phyloP scores from a whole-genome alignment of 2,888 invertebrate genomes.

The Himalopsyche japonica region DNA sequence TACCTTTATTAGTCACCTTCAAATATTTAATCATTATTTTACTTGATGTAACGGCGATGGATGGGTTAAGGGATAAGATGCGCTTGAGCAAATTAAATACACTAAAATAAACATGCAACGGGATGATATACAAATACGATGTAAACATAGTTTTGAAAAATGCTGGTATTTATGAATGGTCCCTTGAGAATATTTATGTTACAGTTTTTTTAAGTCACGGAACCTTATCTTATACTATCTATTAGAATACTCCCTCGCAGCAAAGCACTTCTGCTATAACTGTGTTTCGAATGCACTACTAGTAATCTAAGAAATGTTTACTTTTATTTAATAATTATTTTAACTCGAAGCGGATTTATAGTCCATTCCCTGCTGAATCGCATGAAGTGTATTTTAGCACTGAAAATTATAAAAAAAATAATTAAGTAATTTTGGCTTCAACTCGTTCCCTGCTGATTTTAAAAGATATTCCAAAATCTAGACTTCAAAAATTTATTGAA shows the following conservation, averaged over 20 bases:
- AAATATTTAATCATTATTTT: too few relatives aligned
- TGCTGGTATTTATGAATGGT: constrained; percentile 10
- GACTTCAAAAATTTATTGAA: too few relatives aligned
- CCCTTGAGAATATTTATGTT: constrained; percentile 22
- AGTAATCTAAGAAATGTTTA: too few relatives aligned
- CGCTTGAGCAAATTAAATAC: background rate
- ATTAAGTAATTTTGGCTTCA: too few relatives aligned
- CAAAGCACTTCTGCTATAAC: background rate
- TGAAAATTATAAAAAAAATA: too few relatives aligned
- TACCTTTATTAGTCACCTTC: too few relatives aligned
- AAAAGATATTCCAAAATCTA: too few relatives aligned
- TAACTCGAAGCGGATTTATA: too few relatives aligned
- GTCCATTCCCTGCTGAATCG: too few relatives aligned
- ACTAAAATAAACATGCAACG: constrained; percentile 12
- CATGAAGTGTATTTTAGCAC: too few relatives aligned
- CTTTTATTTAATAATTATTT: too few relatives aligned
- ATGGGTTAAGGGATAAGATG: background rate
- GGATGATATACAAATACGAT: constrained; percentile 1
- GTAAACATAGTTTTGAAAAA: constrained; percentile 12
- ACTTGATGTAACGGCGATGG: background rate
- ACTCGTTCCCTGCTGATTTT: too few relatives aligned
- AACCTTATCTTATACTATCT: background rate
- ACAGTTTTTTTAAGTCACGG: background rate
- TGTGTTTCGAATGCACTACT: background rate
- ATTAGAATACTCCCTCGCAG: background rate